phyloP scores from a whole-genome alignment of 2,797 vertebrate genomes.

The Buceros bicornis region DNA sequence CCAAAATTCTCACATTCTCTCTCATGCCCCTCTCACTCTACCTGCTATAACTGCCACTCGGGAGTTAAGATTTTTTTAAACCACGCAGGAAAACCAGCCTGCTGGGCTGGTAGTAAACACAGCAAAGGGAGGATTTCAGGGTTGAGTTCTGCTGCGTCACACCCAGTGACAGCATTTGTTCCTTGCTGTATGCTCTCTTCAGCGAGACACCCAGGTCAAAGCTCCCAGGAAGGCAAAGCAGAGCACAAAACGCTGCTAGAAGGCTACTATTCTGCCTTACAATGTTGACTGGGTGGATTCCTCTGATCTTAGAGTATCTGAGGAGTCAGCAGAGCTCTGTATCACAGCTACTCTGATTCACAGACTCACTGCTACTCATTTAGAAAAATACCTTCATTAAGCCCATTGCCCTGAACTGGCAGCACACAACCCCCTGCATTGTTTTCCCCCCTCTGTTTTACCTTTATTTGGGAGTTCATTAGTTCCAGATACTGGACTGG shows the following conservation, averaged over 20 bases:
- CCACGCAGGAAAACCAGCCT: neutral
- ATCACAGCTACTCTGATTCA: neutral
- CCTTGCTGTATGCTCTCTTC: neutral
- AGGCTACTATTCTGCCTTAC: neutral
- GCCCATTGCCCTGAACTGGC: neutral
- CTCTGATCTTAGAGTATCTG: neutral
- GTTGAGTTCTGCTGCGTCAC: neutral
- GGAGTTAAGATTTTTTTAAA: neutral
- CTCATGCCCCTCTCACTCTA: constrained; percentile 18
- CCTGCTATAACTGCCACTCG: neutral
- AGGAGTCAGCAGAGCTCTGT: neutral
- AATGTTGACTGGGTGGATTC: neutral
- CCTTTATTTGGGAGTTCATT: neutral
- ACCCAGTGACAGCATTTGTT: neutral
- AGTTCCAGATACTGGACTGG: neutral
- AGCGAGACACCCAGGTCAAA: neutral
- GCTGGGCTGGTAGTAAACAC: neutral
- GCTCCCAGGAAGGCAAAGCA: neutral
- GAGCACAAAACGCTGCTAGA: neutral
- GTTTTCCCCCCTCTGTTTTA: neutral
- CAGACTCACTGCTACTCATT: neutral
- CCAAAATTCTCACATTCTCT: constrained; percentile 33
- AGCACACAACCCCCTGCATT: neutral
- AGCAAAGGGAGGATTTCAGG: neutral
- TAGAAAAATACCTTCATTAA: neutral